These are phyloP conservation scores for Sprattus sprattus DNA, from an alignment of 2,113 vertebrate species.

Conservation along the genomic window DNA sequence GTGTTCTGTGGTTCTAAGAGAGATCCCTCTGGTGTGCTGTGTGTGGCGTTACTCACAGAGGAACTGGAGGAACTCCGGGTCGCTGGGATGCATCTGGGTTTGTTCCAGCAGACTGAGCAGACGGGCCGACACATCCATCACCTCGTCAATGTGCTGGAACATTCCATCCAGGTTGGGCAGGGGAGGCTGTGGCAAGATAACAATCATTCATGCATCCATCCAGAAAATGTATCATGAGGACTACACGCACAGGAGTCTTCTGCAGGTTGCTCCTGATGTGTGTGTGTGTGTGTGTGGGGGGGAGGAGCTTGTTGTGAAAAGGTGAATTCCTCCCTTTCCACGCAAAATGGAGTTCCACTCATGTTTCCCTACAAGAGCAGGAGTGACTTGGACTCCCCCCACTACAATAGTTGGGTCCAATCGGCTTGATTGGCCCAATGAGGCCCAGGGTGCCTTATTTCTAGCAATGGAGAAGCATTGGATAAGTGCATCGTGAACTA, in stretches of 20 bases:
- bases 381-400: too few relatives aligned
- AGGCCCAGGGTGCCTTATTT: too few relatives aligned
- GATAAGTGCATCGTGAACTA: too few relatives aligned
- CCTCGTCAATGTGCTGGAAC: conserved; percentile 83
- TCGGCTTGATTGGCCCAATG: too few relatives aligned
- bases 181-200: conserved; percentile 70
- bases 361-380: too few relatives aligned
- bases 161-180: conserved; percentile 80
- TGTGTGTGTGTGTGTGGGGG: not conserved
- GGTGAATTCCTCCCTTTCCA: too few relatives aligned
- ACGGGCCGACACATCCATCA: conserved; percentile 76
- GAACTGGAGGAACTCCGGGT: conserved; percentile 68
- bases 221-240: too few relatives aligned
- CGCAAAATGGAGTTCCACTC: too few relatives aligned
- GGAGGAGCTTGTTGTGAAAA: too few relatives aligned
- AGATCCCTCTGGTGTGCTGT: not conserved
- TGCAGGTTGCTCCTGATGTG: not conserved
- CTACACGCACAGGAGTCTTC: too few relatives aligned
- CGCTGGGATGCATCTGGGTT: conserved; percentile 42
- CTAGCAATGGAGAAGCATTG: too few relatives aligned
- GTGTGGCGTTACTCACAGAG: conserved; percentile 78
- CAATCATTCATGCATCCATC: not conserved
- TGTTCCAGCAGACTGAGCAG: conserved; percentile 81
- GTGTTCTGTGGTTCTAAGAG: not conserved
- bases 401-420: too few relatives aligned